A percentile compares a stretch with the other conserved stretches of the same genome.
Evolutionary conservation across 2,888 invertebrate genomes (phyloP).

Genomic region (Leptopilina drosophilae): DNA sequence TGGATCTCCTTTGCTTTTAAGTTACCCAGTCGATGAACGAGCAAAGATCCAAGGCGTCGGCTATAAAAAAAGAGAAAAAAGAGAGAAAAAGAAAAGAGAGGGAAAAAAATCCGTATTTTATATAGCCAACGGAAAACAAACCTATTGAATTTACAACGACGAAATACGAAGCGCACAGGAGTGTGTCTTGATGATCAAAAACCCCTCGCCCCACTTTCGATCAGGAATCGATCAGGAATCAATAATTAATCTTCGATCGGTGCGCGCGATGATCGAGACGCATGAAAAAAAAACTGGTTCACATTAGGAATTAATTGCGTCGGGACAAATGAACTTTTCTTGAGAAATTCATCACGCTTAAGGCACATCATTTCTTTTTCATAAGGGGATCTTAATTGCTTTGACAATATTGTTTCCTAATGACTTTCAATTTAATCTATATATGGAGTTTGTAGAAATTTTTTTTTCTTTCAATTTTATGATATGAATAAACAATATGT

Average conservation of each 20-base stretch:
- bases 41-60: constrained; percentile 36
- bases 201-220: constrained; percentile 2
- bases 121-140: constrained; percentile 25
- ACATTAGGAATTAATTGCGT: constrained; percentile 27
- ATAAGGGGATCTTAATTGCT: not conserved
- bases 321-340: constrained; percentile 27
- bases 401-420: not conserved
- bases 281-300: constrained; percentile 14
- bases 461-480: too few relatives aligned
- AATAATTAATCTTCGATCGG: constrained; percentile 22
- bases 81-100: not conserved
- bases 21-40: constrained; percentile 27
- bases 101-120: not conserved
- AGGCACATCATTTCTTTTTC: constrained; percentile 8
- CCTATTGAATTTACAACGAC: constrained; percentile 40
- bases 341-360: constrained; percentile 26
- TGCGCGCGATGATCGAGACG: not conserved
- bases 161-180: constrained; percentile 27
- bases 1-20: not conserved
- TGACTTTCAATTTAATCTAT: constrained; percentile 2
- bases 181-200: constrained; percentile 7
- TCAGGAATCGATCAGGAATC: not conserved
- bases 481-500: too few relatives aligned
- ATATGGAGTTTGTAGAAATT: too few relatives aligned
- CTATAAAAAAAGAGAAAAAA: constrained; percentile 3